These are phyloP conservation scores for Parauchenoglanis ngamensis DNA, from an alignment of 2,797 vertebrate species.

Conservation along the genomic window DNA sequence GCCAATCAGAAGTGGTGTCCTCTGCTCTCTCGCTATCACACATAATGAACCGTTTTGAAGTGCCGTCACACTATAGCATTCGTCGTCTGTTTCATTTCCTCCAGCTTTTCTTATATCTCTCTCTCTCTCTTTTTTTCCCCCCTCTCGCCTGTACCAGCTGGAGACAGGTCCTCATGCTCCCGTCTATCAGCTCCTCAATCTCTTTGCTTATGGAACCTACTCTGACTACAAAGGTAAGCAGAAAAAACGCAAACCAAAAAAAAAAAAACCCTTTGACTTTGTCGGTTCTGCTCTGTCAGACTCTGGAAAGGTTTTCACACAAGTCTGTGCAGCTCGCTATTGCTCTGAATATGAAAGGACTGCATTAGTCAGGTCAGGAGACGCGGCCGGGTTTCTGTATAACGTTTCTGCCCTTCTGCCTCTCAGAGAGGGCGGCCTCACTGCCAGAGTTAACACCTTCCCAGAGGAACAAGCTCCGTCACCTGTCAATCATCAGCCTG, in stretches of 20 bases:
- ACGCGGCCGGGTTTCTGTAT: not conserved
- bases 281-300: constrained; percentile 62
- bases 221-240: constrained; percentile 91
- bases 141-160: constrained; percentile 64
- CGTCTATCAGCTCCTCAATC: constrained; percentile 90
- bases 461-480: constrained; percentile 95
- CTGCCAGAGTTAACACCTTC: constrained; percentile 90
- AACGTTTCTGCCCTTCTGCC: not conserved
- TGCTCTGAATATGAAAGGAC: not conserved
- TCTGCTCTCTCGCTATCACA: not conserved
- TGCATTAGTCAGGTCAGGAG: not conserved
- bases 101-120: constrained; percentile 34
- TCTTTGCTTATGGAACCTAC: constrained; percentile 96
- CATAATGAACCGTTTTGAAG: constrained; percentile 1
- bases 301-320: constrained; percentile 30
- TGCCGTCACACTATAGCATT: constrained; percentile 28
- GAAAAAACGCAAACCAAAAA: constrained; percentile 9
- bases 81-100: constrained; percentile 34
- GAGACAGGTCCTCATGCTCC: constrained; percentile 86
- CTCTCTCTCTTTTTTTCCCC: constrained; percentile 13
- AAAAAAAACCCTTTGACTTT: constrained; percentile 58
- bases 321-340: constrained; percentile 2
- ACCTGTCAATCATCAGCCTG: constrained; percentile 93
- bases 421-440: constrained; percentile 75
- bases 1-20: not conserved